phyloP scores from a whole-genome alignment of 2,113 vertebrate genomes.

The Mastomys coucha region DNA sequence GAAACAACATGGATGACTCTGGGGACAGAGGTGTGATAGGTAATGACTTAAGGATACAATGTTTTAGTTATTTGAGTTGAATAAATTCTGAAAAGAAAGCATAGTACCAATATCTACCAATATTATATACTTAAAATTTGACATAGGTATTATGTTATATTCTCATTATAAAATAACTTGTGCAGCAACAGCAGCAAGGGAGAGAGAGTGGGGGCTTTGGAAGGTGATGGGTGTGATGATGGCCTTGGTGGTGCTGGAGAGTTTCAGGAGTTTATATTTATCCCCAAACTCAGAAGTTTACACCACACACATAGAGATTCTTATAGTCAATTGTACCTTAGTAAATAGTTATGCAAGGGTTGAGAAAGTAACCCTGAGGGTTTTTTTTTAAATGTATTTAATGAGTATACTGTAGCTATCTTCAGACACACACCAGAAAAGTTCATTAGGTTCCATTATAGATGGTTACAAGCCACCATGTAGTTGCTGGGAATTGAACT shows the following conservation, averaged over 20 bases:
- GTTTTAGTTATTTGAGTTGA: not conserved
- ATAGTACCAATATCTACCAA: not conserved
- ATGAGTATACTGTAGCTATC: too few relatives aligned
- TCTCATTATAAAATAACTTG: not conserved
- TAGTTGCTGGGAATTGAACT: too few relatives aligned
- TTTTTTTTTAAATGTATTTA: too few relatives aligned
- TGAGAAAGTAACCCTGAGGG: not conserved
- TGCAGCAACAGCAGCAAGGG: not conserved
- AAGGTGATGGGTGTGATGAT: too few relatives aligned
- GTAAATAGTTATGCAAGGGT: not conserved
- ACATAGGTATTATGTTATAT: not conserved
- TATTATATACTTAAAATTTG: not conserved
- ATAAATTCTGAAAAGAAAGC: not conserved
- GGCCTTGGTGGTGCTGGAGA: not conserved
- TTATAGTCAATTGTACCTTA: not conserved
- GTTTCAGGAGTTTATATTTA: not conserved
- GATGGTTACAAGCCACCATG: too few relatives aligned
- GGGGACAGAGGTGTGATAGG: not conserved
- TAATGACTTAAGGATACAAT: not conserved
- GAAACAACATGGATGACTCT: not conserved
- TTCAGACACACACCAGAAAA: too few relatives aligned
- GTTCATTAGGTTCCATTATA: too few relatives aligned
- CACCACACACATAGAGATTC: not conserved
- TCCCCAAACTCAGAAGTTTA: not conserved
- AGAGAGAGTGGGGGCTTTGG: not conserved